A percentile compares a stretch with the other conserved stretches of the same genome.
phyloP scores from a whole-genome alignment of 1,140 invertebrate species.

The Dendroctonus ponderosae region DNA sequence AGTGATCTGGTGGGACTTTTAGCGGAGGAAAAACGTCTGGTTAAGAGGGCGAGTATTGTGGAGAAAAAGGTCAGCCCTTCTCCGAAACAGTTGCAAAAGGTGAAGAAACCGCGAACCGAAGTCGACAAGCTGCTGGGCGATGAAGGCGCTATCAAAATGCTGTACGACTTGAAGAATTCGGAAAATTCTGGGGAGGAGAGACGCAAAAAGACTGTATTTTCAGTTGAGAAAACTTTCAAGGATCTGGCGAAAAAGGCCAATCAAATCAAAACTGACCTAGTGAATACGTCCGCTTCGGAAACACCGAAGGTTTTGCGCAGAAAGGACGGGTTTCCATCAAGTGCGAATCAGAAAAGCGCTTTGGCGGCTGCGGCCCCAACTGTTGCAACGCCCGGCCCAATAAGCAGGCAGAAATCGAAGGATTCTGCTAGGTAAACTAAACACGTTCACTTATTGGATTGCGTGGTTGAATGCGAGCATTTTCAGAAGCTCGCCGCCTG shows the following conservation, averaged over 20 bases:
- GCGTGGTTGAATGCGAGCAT: neutral
- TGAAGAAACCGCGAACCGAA: constrained; percentile 62
- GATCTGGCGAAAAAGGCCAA: constrained; percentile 56
- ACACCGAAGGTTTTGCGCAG: constrained; percentile 46
- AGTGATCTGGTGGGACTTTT: neutral
- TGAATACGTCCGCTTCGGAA: constrained; percentile 42
- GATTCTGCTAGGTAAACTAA: constrained; percentile 46
- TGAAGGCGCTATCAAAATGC: constrained; percentile 81
- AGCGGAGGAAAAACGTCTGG: constrained; percentile 15
- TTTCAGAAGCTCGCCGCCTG: constrained; percentile 41
- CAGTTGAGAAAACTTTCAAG: constrained; percentile 55
- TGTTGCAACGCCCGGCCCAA: constrained; percentile 46
- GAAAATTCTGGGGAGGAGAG: constrained; percentile 43
- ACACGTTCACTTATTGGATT: neutral
- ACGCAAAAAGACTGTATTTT: constrained; percentile 48
- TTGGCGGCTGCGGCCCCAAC: neutral
- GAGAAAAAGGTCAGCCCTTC: constrained; percentile 21
- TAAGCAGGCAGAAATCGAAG: constrained; percentile 56
- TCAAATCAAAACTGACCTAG: constrained; percentile 48
- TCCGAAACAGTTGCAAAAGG: constrained; percentile 17
- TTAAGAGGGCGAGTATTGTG: constrained; percentile 1
- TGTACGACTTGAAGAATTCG: constrained; percentile 70
- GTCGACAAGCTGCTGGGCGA: constrained; percentile 76
- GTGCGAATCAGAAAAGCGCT: neutral
- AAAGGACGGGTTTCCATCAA: constrained; percentile 41